Base-by-base conservation (phyloP, 2,888 invertebrate species). In the Melinaea menophilus region DNA sequence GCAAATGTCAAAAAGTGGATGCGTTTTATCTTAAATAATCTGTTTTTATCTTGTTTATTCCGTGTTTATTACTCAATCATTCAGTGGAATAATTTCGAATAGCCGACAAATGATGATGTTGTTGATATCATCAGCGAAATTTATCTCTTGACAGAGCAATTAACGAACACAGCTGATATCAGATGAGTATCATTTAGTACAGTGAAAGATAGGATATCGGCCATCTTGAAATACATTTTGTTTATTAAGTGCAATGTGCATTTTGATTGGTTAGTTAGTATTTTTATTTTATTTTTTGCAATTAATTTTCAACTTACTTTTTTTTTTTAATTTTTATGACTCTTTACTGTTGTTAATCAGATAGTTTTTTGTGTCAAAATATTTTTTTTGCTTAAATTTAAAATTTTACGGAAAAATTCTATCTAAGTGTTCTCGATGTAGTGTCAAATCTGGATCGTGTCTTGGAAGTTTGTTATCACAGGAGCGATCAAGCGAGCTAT, bases 401-500 rank as follows among this genome's bases (percentile, higher is more conserved):
- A n/a, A n/a, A n/a, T n/a, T n/a, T n/a, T n/a, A n/a, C n/a, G n/a
- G n/a, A n/a, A n/a, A 37, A 37, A 37, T 37, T 7, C 11, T 9
- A 9, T 9, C 2, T 11, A 9, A 5, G 5, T 31, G 31, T 31
- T 22, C 9, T 9, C 31, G 31, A 31, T 51, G 51, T 51, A 51
- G 51, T 51, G 51, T 51, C 31, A 51, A 51, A 51, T 31, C 9
- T 9, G 51, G 51, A 22, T 7, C 51, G 9, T 51, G 31, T 31
- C 51, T 22, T 31, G 51, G 51, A 51, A 51, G 51, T 51, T 51
- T 51, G 51, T 51, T 58, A 51, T 59, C 59, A 54, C 35, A 37
- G 41, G 54, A 54, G 41, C 59, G 51, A 35, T 54, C 22, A 31
- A 34, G 35, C 9, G 11, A 59, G 41, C 64, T 67, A 71, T 71